Conservation (phyloP, 2,113 vertebrate species). For the Spermophilus dauricus region DNA sequence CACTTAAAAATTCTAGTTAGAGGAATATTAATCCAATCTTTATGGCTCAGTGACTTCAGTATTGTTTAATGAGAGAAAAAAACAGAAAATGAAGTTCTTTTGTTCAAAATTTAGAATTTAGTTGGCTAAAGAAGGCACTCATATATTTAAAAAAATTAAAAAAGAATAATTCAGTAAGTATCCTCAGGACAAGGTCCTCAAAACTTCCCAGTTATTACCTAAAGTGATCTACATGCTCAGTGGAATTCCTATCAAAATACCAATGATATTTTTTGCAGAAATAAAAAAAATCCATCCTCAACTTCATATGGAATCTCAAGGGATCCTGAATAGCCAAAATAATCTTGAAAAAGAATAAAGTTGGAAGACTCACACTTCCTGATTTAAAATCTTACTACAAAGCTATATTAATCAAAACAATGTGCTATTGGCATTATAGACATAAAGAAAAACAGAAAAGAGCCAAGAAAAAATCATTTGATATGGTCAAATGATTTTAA, state of each 20-base stretch:
- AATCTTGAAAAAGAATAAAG: slow-evolving; percentile 12
- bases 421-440: not conserved
- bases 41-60: not conserved
- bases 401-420: not conserved
- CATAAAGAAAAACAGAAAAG: not conserved
- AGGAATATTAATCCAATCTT: not conserved
- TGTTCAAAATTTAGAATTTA: not conserved
- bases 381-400: slow-evolving; percentile 52
- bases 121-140: not conserved
- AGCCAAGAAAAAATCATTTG: not conserved
- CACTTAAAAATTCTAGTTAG: slow-evolving; percentile 28
- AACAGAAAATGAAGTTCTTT: not conserved
- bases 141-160: not conserved
- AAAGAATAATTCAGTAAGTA: not conserved
- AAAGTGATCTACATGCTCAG: not conserved
- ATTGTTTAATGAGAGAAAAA: not conserved
- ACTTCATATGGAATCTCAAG: slow-evolving; percentile 30
- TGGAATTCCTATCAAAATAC: not conserved
- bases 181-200: not conserved
- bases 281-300: not conserved
- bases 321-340: slow-evolving; percentile 9
- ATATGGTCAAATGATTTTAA: slow-evolving; percentile 21
- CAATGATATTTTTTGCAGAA: slow-evolving; percentile 12
- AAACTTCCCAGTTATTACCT: not conserved
- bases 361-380: not conserved